These are phyloP conservation scores for Phalacrocorax pelagicus DNA, from an alignment of 2,113 vertebrate genomes.

Conservation along the genomic window DNA sequence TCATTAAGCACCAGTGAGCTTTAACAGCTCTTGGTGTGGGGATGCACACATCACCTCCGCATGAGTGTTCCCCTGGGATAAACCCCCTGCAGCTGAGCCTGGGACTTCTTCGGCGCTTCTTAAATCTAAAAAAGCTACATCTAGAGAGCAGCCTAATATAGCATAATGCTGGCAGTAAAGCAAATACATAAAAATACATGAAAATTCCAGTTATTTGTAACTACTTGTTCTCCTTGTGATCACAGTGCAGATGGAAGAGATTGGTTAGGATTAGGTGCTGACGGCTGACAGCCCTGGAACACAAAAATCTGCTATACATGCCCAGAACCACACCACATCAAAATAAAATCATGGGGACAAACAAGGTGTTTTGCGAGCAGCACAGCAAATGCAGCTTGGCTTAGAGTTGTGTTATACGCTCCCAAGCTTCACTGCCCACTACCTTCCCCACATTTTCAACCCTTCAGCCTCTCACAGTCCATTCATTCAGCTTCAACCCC, in stretches of 20 bases:
- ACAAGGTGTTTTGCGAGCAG: not conserved
- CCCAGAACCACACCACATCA: not conserved
- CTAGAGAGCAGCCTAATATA: not conserved
- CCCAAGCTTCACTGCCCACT: not conserved
- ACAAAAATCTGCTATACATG: not conserved
- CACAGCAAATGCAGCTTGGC: not conserved
- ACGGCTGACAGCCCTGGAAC: not conserved
- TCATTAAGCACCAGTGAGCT: not conserved
- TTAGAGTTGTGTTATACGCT: not conserved
- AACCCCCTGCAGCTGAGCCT: not conserved
- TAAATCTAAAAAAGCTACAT: not conserved
- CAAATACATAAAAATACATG: not conserved
- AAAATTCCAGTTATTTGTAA: slow-evolving; percentile 39
- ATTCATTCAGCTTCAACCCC: not conserved
- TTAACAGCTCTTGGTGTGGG: not conserved
- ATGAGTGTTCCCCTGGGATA: not conserved
- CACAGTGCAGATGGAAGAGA: slow-evolving; percentile 1
- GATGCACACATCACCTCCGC: not conserved
- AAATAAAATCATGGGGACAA: not conserved
- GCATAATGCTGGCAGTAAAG: not conserved
- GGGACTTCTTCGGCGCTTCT: not conserved
- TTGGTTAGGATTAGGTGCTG: not conserved
- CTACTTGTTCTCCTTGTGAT: slow-evolving; percentile 21
- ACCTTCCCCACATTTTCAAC: not conserved
- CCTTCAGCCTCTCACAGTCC: not conserved